Percentiles rank a stretch among this genome's conserved stretches.
Evolutionary conservation across 2,113 vertebrate species (phyloP).

Genomic region (Hiodon tergisus): DNA sequence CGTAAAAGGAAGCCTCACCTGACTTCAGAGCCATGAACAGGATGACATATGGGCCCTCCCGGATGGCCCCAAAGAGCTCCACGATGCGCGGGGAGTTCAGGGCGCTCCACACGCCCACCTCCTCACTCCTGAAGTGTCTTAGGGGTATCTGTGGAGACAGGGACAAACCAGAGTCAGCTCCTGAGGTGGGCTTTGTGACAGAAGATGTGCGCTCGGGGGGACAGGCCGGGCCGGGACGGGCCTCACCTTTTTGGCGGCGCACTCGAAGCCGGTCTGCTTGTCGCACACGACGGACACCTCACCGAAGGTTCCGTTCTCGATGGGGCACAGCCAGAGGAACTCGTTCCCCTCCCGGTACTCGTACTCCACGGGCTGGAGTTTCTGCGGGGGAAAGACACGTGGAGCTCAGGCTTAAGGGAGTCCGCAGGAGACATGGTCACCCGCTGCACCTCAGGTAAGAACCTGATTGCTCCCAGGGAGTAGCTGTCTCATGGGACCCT

Average conservation of each 20-base stretch:
- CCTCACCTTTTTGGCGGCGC: constrained; percentile 87
- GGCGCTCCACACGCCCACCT: constrained; percentile 76
- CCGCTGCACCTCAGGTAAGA: background rate
- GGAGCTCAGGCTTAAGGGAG: constrained; percentile 43
- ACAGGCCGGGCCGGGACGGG: background rate
- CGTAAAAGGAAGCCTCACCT: constrained; percentile 55
- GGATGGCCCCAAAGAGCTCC: constrained; percentile 84
- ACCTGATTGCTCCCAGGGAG: background rate
- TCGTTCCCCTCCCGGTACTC: constrained; percentile 81
- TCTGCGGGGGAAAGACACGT: constrained; percentile 33
- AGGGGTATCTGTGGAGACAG: constrained; percentile 67
- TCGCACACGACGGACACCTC: constrained; percentile 84
- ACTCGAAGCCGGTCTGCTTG: constrained; percentile 76
- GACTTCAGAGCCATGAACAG: constrained; percentile 92
- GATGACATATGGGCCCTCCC: constrained; percentile 77
- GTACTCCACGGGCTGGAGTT: constrained; percentile 63
- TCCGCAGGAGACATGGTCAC: background rate
- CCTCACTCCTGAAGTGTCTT: constrained; percentile 75
- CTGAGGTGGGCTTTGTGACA: background rate
- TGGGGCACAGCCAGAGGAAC: constrained; percentile 67
- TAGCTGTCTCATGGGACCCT: background rate
- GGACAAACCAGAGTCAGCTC: background rate
- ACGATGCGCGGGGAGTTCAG: constrained; percentile 74
- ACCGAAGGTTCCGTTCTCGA: constrained; percentile 87
- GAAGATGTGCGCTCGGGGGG: too few species aligned